Evolutionary conservation across 2,888 invertebrate genomes (phyloP), one percentile per base, ranked within the genome.

Genomic region (Pantelozetes paolii): DNA sequence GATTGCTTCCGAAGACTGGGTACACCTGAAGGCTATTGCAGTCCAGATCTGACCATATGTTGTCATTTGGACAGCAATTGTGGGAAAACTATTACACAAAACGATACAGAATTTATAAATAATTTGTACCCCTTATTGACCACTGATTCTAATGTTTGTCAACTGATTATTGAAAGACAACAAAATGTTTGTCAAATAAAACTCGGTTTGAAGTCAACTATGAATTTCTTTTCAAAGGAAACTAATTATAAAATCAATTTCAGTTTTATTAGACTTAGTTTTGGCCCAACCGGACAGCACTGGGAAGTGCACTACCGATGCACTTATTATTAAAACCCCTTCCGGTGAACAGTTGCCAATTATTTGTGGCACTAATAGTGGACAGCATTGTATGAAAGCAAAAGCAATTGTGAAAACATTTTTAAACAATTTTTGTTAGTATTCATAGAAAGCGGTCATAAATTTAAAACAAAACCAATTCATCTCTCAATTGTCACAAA

Each of bases 51-150:
- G 28, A 2, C 11, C 28, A 30, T n/a, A n/a, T 62, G 62, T 18
- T 62, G 62, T 36, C 62, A 9, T n/a, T 2, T 32, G 2, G 36
- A 32, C n/a, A 36, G n/a, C 20, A 32, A 13, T 62, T 77, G 77
- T 45, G 77, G 77, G 20, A 75, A 74, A 42, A 75, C 72, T 45
- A 76, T 76, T 2, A 75, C 71, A n/a, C 73, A 75, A 23, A 77
- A 77, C 50, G 76, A 77, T 32, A 76, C 77, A 0, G 74, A 76
- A 23, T 76, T 77, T 32, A 76, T 77, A 0, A 77, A 77, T 67
- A 50, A 74, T 2, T 36, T 62, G 8, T 62, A 62, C 15, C 62
- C 62, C 1, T n/a, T 2, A 1, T 20, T 20, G 15, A 62, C 62
- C n/a, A n/a, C 18, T 32, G n/a, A 62, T 30, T n/a, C 62, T 6